Evolutionary conservation across 1,140 invertebrate species (phyloP), one percentile per base, ranked within the genome.

Genomic region (Berghia stephanieae): DNA sequence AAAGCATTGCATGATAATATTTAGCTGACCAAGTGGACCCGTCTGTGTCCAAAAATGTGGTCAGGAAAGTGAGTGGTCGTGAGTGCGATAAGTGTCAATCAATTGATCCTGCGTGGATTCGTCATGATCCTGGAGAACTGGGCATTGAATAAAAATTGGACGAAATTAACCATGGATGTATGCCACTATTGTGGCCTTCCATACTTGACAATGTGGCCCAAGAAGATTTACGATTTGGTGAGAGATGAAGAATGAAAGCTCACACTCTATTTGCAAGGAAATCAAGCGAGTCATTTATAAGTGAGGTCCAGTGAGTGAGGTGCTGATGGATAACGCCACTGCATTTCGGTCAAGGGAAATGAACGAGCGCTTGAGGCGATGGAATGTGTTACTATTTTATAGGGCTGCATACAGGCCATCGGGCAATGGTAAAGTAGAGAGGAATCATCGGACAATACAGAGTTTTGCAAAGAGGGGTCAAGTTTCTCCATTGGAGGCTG

Each of bases 211-310:
- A 10, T 63, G 57, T 27, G 57, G 57, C 27, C 57, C 57, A 16
- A 31, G 57, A 63, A 63, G 57, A 31, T 63, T 63, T 63, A 31
- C 57, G 10, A 63, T 63, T 63, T 63, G 57, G 57, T 8, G 57
- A 8, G 57, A 63, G 57, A 10, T 63, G 57, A 63, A 31, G 34
- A 63, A 63, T 27, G 57, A 63, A 31, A 63, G 18, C 8, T 63
- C 57, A 31, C 27, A 16, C 34, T 10, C 57, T 31, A 63, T 63
- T 63, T 63, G 57, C 34, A 63, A 63, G 34, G 57, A 63, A 31
- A 10, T 63, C 27, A 31, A 63, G 57, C 57, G 34, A 31, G 27
- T 63, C 18, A 24, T 63, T 63, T 27, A 31, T 10, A 31, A 63
- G 27, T 8, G 57, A 63, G 57, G 57, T 27, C 57, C 57, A 24